Base-by-base conservation (phyloP, 1,140 invertebrate species). In the Phocides pigmalion region DNA sequence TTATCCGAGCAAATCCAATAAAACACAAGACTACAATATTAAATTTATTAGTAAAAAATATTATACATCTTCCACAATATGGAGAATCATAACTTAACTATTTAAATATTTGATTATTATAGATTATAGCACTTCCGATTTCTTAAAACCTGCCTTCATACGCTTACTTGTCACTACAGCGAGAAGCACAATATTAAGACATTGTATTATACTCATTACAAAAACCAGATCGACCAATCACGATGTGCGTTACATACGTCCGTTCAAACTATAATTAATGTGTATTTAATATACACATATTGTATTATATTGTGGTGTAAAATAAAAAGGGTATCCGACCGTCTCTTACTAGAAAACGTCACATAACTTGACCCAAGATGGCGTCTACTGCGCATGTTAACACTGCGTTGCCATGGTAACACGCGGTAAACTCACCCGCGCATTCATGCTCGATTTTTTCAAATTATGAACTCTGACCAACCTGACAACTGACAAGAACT, bases 11-110 rank as follows among this genome's bases (percentile, higher is more conserved):
- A 42, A 12, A 41, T 35, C 5, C 79, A 83, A 74, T 66, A 61
- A 81, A 80, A 81, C 66, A 58, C 63, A 15, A 44, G 14, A 49
- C 35, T 91, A 89, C 84, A 89, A 89, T 91, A 91, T 91, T 89
- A 88, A 92, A 91, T 92, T 92, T 92, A 92, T 92, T 92, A 92
- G 91, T 92, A 92, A 92, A 92, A 92, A 92, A 92, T 92, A 92
- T 91, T 90, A 92, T 92, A 92, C 91, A 92, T 92, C 88, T 90
- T 92, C 87, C 91, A 92, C 87, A 91, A 88, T 91, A 88, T 87
- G 89, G 89, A 91, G 88, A 90, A 91, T 91, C 79, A 89, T 91
- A 92, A 92, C 90, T 92, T 92, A 92, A 88, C 84, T 89, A 91
- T 89, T 92, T 91, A 92, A 92, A 92, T 91, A 92, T 92, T 91